These are phyloP conservation scores for Harpagifer antarcticus DNA, from an alignment of 2,797 vertebrate genomes.

Conservation along the genomic window DNA sequence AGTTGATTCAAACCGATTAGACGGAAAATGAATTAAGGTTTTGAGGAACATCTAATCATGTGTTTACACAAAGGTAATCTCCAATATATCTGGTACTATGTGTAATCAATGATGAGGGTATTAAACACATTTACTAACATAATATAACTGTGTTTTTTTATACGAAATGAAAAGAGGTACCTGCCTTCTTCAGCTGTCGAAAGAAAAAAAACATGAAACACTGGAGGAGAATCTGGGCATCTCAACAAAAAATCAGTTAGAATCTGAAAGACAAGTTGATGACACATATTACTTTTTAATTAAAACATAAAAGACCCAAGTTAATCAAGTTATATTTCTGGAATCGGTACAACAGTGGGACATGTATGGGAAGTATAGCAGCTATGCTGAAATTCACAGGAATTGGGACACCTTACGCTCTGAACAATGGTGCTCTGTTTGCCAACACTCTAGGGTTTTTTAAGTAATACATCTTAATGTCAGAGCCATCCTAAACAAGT, in stretches of 20 bases:
- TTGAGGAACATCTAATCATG: neutral
- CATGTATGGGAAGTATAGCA: neutral
- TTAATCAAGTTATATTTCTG: neutral
- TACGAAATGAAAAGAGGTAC: too few species aligned
- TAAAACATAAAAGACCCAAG: neutral
- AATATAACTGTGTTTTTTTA: too few species aligned
- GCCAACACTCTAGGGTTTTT: neutral
- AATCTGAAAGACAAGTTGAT: too few species aligned
- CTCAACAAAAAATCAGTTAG: too few species aligned
- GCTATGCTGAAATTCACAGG: neutral
- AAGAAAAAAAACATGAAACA: too few species aligned
- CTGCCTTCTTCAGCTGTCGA: too few species aligned
- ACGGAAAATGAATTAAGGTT: too few species aligned
- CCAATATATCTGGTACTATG: neutral
- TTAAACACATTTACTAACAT: neutral
- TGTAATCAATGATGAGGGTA: neutral
- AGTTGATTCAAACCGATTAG: too few species aligned
- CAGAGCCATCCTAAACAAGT: neutral
- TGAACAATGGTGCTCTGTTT: neutral
- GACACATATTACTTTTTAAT: too few species aligned
- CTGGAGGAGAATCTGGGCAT: neutral
- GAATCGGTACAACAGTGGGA: neutral
- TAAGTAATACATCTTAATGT: neutral
- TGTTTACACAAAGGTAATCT: neutral
- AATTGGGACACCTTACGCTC: neutral